These are phyloP conservation scores for Plagiodera versicolora DNA, from an alignment of 2,888 invertebrate genomes.

Conservation along the genomic window DNA sequence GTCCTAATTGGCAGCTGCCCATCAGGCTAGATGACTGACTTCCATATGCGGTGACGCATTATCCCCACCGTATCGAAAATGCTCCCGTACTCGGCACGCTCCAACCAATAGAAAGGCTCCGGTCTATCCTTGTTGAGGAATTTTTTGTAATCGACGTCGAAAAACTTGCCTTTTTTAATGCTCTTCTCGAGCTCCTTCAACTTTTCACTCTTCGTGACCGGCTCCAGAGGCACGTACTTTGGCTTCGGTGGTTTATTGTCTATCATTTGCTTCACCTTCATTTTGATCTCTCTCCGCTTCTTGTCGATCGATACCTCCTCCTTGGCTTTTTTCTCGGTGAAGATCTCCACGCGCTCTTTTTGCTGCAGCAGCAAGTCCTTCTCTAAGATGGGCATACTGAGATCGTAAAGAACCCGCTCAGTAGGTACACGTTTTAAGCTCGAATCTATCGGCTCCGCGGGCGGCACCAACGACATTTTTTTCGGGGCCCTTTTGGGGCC, in stretches of 20 bases:
- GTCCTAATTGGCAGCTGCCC: slow-evolving; percentile 41
- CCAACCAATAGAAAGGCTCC: slow-evolving; percentile 44
- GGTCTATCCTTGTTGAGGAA: slow-evolving; percentile 43
- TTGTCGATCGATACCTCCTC: slow-evolving; percentile 50
- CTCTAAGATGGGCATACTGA: slow-evolving; percentile 45
- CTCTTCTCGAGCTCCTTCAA: slow-evolving; percentile 49
- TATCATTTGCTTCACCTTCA: slow-evolving; percentile 44
- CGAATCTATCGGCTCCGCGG: slow-evolving; percentile 13
- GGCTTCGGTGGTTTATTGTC: slow-evolving; percentile 42
- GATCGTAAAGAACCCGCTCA: slow-evolving; percentile 40
- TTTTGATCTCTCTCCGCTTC: slow-evolving; percentile 46
- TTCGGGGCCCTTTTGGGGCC: slow-evolving; percentile 40
- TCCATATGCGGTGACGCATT: slow-evolving; percentile 52
- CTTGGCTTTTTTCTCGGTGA: slow-evolving; percentile 50
- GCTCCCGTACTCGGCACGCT: slow-evolving; percentile 48
- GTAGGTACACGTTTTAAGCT: slow-evolving; percentile 15
- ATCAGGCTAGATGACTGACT: slow-evolving; percentile 45
- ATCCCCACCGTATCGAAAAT: slow-evolving; percentile 54
- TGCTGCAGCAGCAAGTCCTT: slow-evolving; percentile 50
- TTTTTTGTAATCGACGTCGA: slow-evolving; percentile 51
- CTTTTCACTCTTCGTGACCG: slow-evolving; percentile 52
- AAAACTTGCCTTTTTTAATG: slow-evolving; percentile 51
- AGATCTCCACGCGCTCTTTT: slow-evolving; percentile 48
- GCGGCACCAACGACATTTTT: slow-evolving; percentile 19
- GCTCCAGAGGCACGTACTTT: slow-evolving; percentile 50